Evolutionary conservation across 2,888 invertebrate genomes (phyloP), one percentile per base, ranked within the genome.

Genomic region (Scaptomyza parva): DNA sequence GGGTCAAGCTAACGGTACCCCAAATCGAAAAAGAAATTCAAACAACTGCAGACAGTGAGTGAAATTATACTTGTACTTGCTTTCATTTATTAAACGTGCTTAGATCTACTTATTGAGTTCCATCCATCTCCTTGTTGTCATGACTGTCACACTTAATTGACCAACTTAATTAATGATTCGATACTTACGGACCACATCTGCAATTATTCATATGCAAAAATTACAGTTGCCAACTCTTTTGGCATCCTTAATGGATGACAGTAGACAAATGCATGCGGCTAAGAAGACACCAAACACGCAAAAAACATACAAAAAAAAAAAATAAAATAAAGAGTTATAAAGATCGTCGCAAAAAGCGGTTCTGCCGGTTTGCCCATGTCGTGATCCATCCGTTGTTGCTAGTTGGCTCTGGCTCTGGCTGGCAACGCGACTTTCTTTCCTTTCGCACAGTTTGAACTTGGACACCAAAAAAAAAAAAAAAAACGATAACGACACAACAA

Each of bases 401-500:
- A 18, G 18, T 33, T 43, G 14, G 43, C 58, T 35, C 35, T 18
- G 37, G 44, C 40, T 58, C 40, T 58, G 11, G 50, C 60, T 67
- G 37, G 30, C 44, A 45, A 39, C 47, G 43, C 30, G 68, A 71
- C 75, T 77, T 78, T 85, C 83, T 81, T 85, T 85, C 79, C 83
- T 82, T 82, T 80, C 59, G 79, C 80, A 78, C 76, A 77, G 76
- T 84, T 83, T 84, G 84, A 84, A 85, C 84, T 84, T 84, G 84
- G 86, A 83, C 84, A 84, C 83, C 82, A 69, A 65, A 47, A 30
- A 47, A 30, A 45, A 8, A 18, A 45, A 45, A 45, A 28, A 52
- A 54, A 54, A 50, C 66, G 58, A 50, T 9, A 30, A 47, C 61
- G 52, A 54, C 66, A 62, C 66, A 62, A 54, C 61, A 35, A 62